These are phyloP conservation scores for Scylla paramamosain DNA, from an alignment of 1,140 invertebrate genomes.

Conservation along the genomic window DNA sequence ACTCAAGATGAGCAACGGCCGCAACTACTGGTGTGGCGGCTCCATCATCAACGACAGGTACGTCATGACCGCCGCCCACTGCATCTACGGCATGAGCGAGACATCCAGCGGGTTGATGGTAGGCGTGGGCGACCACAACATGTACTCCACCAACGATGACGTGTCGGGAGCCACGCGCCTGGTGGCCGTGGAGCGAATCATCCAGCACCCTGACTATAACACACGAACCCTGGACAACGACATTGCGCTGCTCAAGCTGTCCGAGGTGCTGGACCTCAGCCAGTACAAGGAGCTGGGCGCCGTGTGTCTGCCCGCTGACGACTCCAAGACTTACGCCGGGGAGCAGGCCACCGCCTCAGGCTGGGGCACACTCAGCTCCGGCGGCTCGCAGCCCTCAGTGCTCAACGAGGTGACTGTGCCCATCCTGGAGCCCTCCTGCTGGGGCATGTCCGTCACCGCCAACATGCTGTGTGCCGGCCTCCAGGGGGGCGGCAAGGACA, in stretches of 20 bases:
- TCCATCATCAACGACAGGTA: constrained; percentile 65
- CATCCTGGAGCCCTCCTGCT: constrained; percentile 55
- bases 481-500: constrained; percentile 78
- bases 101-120: neutral
- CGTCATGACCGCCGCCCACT: constrained; percentile 76
- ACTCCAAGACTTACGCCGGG: constrained; percentile 29
- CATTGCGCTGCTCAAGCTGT: constrained; percentile 78
- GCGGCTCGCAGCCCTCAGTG: constrained; percentile 63
- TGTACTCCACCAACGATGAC: neutral
- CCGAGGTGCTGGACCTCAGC: constrained; percentile 39
- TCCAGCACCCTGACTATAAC: neutral
- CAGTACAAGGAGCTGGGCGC: constrained; percentile 39
- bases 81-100: neutral
- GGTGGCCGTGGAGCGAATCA: neutral
- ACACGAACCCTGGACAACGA: constrained; percentile 76
- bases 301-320: constrained; percentile 65
- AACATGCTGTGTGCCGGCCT: constrained; percentile 58
- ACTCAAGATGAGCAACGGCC: neutral
- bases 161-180: constrained; percentile 45
- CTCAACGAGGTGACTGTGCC: constrained; percentile 81
- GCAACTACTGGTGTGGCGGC: constrained; percentile 65
- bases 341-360: constrained; percentile 68
- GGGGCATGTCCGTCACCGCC: neutral
- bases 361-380: constrained; percentile 76
- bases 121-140: constrained; percentile 50